A percentile compares a stretch with the other conserved stretches of the same genome.
phyloP scores from a whole-genome alignment of 2,113 vertebrate species.

The Candoia aspera region DNA sequence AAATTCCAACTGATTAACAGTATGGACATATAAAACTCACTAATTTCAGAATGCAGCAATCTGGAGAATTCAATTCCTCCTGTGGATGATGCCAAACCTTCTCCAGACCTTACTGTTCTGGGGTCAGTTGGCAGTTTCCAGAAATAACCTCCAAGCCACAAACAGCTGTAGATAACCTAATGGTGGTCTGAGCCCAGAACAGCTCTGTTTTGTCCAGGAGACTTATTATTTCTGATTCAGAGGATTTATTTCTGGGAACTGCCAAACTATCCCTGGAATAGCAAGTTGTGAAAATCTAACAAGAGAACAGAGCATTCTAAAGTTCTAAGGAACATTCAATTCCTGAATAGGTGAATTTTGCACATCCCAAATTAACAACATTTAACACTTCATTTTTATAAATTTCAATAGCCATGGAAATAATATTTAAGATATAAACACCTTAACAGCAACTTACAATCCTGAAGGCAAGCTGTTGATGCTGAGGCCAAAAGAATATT shows the following conservation, averaged over 20 bases:
- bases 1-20: background rate
- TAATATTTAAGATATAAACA: background rate
- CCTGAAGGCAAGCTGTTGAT: constrained; percentile 79
- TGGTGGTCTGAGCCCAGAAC: background rate
- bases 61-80: background rate
- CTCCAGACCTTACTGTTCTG: background rate
- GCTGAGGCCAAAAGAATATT: constrained; percentile 69
- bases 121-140: background rate
- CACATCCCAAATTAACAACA: background rate
- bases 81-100: background rate
- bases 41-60: background rate
- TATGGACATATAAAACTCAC: background rate
- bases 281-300: background rate
- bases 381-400: background rate
- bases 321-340: background rate
- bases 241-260: background rate
- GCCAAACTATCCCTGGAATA: background rate
- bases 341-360: background rate
- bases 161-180: no score
- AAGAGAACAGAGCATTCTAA: background rate
- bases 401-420: background rate
- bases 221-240: background rate
- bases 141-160: background rate
- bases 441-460: constrained; percentile 78
- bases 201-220: background rate